Conservation (phyloP, 2,888 invertebrate genomes). For the Apamea crenata region DNA sequence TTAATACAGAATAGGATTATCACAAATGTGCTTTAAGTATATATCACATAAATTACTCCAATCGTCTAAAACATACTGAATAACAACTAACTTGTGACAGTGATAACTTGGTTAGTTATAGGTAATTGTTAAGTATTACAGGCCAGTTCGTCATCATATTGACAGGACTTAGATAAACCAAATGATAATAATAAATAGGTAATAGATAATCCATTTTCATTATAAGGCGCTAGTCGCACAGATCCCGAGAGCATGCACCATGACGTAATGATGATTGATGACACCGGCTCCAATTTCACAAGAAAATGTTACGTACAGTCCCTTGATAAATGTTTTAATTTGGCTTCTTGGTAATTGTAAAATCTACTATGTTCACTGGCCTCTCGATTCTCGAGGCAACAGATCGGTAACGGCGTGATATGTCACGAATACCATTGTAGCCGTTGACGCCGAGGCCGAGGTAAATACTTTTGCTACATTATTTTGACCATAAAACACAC, state of each 20-base stretch:
- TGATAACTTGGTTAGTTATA: neutral
- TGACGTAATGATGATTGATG: conserved; percentile 51
- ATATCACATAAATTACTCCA: neutral
- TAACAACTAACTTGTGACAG: neutral
- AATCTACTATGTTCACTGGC: conserved; percentile 35
- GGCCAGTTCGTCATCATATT: neutral
- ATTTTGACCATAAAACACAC: conserved; percentile 19
- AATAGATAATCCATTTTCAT: neutral
- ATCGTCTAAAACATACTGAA: neutral
- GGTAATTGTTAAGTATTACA: neutral
- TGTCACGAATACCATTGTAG: conserved; percentile 55
- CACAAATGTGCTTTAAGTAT: neutral
- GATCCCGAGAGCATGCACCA: conserved; percentile 4
- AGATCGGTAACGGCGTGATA: conserved; percentile 57
- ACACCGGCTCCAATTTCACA: conserved; percentile 33
- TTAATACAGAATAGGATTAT: neutral
- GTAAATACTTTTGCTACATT: conserved; percentile 11
- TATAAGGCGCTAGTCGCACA: conserved; percentile 1
- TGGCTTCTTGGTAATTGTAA: conserved; percentile 43
- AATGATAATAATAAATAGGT: too few relatives aligned
- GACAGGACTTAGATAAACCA: neutral
- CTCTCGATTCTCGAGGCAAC: conserved; percentile 48
- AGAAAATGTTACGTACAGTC: conserved; percentile 35
- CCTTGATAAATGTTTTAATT: conserved; percentile 42
- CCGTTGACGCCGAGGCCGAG: conserved; percentile 45